phyloP scores from a whole-genome alignment of 2,113 vertebrate species.

The Chrysochloris asiatica region DNA sequence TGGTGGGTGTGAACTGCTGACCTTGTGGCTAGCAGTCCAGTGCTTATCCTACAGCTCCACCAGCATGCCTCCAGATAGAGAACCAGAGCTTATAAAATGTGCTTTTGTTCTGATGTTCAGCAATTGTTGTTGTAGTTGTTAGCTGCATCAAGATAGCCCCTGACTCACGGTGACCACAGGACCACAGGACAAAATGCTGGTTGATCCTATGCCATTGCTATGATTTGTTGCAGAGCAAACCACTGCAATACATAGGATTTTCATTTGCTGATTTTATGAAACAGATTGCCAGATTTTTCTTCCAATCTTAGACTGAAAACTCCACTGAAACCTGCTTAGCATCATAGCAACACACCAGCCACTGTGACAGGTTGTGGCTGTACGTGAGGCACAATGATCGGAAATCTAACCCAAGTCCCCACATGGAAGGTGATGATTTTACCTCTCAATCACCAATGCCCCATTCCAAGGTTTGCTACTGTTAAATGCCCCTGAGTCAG shows the following conservation, averaged over 20 bases:
- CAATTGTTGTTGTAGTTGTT: not conserved
- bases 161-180: not conserved
- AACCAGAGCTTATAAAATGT: not conserved
- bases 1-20: too few relatives aligned
- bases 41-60: too few relatives aligned
- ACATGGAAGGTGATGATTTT: not conserved
- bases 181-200: not conserved
- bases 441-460: not conserved
- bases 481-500: too few relatives aligned
- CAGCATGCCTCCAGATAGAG: too few relatives aligned
- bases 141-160: not conserved
- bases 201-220: not conserved
- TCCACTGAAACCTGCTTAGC: not conserved
- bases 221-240: not conserved
- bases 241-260: not conserved
- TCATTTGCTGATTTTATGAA: not conserved
- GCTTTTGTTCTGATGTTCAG: not conserved
- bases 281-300: not conserved
- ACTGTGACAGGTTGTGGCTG: not conserved
- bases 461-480: not conserved
- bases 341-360: not conserved
- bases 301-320: not conserved
- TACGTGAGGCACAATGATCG: not conserved
- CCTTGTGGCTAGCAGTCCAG: too few relatives aligned
- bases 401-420: not conserved